Evolutionary conservation across 2,888 invertebrate genomes (phyloP).

Genomic region (Plemyria rubiginata): DNA sequence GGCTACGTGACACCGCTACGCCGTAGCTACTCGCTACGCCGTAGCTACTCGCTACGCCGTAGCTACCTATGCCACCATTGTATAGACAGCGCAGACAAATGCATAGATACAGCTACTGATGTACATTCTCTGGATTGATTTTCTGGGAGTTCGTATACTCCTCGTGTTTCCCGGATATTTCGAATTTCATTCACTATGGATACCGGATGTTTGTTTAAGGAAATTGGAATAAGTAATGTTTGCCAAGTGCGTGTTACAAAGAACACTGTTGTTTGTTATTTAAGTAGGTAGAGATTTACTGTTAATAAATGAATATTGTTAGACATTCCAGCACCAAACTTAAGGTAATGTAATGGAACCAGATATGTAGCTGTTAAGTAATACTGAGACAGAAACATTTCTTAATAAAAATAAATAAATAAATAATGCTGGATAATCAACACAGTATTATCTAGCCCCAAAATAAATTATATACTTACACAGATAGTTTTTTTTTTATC

Average conservation of each 20-base stretch:
- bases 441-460: too few species aligned
- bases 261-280: conserved; percentile 29
- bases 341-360: too few species aligned
- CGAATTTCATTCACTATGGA: conserved; percentile 47
- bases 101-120: conserved; percentile 17
- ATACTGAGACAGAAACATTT: too few species aligned
- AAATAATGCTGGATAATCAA: too few species aligned
- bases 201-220: conserved; percentile 41
- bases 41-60: conserved; percentile 65
- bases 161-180: conserved; percentile 51
- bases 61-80: conserved; percentile 32
- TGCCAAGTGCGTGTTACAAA: conserved; percentile 24
- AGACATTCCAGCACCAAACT: too few species aligned
- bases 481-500: too few species aligned
- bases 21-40: too few species aligned
- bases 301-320: too few species aligned
- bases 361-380: too few species aligned
- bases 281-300: conserved; percentile 9
- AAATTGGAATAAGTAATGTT: conserved; percentile 49
- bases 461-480: too few species aligned
- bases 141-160: conserved; percentile 56
- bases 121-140: conserved; percentile 55
- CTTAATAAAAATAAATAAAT: too few species aligned
- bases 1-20: conserved; percentile 24
- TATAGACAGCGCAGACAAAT: conserved; percentile 7